Percentiles rank a stretch among this genome's conserved stretches.
These are phyloP conservation scores for Phyto melanocephala DNA, from an alignment of 2,888 invertebrate species.

Conservation along the genomic window DNA sequence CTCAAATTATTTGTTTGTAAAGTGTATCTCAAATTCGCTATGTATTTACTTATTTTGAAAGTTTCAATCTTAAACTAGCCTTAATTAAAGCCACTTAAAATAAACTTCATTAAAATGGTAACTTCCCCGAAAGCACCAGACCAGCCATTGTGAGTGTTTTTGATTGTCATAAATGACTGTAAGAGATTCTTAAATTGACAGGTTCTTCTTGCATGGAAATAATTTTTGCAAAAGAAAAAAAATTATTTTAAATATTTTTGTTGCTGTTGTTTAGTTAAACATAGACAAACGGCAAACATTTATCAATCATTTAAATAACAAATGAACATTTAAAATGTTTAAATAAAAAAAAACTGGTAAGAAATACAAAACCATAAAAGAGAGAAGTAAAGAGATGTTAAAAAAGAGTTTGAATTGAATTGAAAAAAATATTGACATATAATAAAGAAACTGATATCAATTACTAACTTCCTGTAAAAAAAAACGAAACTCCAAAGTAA, in stretches of 20 bases:
- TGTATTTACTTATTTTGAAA: too few relatives aligned
- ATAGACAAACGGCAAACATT: conserved; percentile 51
- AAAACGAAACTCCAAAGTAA: background rate
- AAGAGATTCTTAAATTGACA: conserved; percentile 55
- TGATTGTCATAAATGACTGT: conserved; percentile 52
- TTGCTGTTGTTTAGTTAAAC: conserved; percentile 9
- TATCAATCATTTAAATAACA: conserved; percentile 57
- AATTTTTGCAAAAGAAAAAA: conserved; percentile 12
- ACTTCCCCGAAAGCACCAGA: conserved; percentile 24
- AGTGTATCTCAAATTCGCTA: too few relatives aligned
- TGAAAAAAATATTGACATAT: background rate
- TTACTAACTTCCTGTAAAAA: conserved; percentile 50
- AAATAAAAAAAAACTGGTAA: too few relatives aligned
- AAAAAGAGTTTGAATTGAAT: background rate
- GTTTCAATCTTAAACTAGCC: conserved; percentile 2
- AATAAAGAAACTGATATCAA: conserved; percentile 44
- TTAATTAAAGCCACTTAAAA: conserved; percentile 24
- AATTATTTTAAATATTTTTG: background rate
- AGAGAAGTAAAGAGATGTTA: background rate
- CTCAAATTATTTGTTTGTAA: too few relatives aligned
- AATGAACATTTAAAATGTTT: conserved; percentile 37
- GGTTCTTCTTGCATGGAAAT: conserved; percentile 47
- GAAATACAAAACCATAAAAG: background rate
- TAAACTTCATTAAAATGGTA: conserved; percentile 18
- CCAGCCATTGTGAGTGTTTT: background rate